Conservation (phyloP, 2,797 vertebrate species). For the Pseudochromis fuscus region DNA sequence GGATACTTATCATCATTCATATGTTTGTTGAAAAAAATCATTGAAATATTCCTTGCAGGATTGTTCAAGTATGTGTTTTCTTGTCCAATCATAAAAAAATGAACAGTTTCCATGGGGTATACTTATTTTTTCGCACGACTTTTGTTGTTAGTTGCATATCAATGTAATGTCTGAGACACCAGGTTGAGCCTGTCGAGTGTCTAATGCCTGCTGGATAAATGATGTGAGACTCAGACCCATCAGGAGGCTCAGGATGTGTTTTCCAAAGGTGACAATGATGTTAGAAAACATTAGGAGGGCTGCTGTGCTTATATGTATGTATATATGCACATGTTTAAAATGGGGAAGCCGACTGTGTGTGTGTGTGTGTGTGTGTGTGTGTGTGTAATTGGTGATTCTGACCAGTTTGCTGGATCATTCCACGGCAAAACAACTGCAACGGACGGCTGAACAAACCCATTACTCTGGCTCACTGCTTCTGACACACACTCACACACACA, state of each 20-base stretch:
- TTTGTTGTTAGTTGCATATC: not conserved
- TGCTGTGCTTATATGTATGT: not conserved
- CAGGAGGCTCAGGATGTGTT: constrained; percentile 7
- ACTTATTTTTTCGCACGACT: no score
- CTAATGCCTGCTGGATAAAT: not conserved
- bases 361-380: constrained; percentile 14
- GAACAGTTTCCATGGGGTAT: not conserved
- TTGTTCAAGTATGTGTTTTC: not conserved
- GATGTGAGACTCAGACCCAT: constrained; percentile 2
- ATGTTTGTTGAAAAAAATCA: no score
- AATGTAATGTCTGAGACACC: not conserved
- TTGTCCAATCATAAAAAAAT: no score
- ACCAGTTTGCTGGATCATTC: constrained; percentile 72
- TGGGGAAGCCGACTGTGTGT: not conserved
- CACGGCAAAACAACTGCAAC: constrained; percentile 73
- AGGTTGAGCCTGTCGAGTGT: not conserved
- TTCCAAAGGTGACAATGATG: not conserved
- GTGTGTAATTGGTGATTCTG: constrained; percentile 70
- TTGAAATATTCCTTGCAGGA: no score
- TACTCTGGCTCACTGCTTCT: constrained; percentile 79
- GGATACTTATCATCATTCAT: no score
- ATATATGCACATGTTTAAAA: not conserved
- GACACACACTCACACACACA: constrained; percentile 59
- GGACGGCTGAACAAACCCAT: constrained; percentile 80
- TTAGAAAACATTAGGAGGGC: constrained; percentile 2